Evolutionary conservation across 2,888 invertebrate species (phyloP).

Genomic region (Piscicola geometra): DNA sequence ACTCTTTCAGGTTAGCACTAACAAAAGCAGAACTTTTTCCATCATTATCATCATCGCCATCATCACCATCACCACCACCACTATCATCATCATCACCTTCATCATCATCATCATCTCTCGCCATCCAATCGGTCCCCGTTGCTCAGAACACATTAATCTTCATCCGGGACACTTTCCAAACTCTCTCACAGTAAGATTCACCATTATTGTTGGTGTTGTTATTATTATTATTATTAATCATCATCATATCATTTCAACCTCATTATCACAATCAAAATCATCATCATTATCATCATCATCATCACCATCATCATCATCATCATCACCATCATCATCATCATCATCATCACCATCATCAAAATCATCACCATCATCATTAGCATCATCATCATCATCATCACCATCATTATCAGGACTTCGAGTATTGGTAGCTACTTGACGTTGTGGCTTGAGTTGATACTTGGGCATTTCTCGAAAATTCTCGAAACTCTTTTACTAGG

Average conservation of each 20-base stretch:
- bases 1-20: no score
- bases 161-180: background rate
- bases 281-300: slow-evolving; percentile 19
- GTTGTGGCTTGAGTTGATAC: background rate
- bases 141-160: background rate
- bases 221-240: slow-evolving; percentile 14
- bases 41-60: no score
- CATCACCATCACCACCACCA: no score
- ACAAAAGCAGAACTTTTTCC: no score
- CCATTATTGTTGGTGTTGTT: background rate
- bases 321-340: slow-evolving; percentile 1
- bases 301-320: slow-evolving; percentile 2
- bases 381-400: no score
- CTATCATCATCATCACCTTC: no score
- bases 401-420: no score
- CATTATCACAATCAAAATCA: slow-evolving; percentile 10
- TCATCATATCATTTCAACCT: slow-evolving; percentile 8
- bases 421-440: no score
- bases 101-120: no score
- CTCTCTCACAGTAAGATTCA: background rate
- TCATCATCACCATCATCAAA: background rate
- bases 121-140: background rate
- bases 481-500: background rate
- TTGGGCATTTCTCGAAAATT: background rate
- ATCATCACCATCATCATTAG: no score